Evolutionary conservation across 2,888 invertebrate genomes (phyloP).

Genomic region (Macrophya annulata): DNA sequence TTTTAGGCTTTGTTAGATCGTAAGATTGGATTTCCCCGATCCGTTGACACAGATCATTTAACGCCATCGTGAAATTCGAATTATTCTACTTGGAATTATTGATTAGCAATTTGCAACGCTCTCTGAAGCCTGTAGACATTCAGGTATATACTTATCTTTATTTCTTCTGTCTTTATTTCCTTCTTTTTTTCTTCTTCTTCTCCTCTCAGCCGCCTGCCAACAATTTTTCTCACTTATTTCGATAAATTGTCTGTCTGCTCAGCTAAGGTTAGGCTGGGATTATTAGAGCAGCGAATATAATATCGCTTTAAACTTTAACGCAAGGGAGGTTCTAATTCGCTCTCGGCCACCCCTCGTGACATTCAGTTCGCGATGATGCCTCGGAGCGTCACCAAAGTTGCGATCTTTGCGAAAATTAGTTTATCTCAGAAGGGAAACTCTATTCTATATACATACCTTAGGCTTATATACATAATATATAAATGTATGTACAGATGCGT

Average conservation of each 20-base stretch:
- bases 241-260: neutral
- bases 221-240: neutral
- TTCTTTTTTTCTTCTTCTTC: neutral
- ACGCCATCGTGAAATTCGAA: constrained; percentile 30
- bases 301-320: constrained; percentile 46
- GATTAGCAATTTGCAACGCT: constrained; percentile 23
- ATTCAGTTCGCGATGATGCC: constrained; percentile 32
- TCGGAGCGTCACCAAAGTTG: constrained; percentile 41
- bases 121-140: neutral
- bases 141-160: neutral
- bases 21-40: constrained; percentile 2
- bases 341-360: constrained; percentile 31
- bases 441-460: neutral
- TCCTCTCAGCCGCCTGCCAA: neutral
- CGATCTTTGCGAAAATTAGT: constrained; percentile 46
- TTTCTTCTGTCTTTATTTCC: neutral
- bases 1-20: neutral
- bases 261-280: neutral
- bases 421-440: constrained; percentile 19
- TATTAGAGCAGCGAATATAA: constrained; percentile 43
- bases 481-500: neutral
- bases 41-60: constrained; percentile 10
- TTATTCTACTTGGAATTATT: constrained; percentile 22
- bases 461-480: neutral
- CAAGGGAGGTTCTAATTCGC: constrained; percentile 3